Evolutionary conservation across 2,113 vertebrate species (phyloP).

Genomic region (Pipa parva): DNA sequence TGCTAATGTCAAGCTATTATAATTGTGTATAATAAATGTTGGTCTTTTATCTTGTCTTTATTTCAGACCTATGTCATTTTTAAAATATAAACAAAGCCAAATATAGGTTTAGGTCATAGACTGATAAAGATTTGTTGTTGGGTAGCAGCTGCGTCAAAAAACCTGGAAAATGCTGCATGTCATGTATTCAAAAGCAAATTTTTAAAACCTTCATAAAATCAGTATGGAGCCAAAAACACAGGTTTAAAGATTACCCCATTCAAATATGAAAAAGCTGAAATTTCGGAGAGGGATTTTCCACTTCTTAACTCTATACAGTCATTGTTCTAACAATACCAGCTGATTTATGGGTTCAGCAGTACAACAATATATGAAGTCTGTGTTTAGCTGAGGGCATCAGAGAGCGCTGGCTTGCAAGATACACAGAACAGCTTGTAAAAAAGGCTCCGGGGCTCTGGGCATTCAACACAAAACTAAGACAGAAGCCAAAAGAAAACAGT

Average conservation of each 20-base stretch:
- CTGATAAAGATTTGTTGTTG: not conserved
- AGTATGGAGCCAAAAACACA: slow-evolving; percentile 4
- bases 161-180: not conserved
- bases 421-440: too few relatives aligned
- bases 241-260: slow-evolving; percentile 10
- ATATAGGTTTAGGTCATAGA: slow-evolving; percentile 8
- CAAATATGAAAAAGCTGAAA: not conserved
- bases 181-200: slow-evolving; percentile 4
- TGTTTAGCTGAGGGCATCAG: slow-evolving; percentile 5
- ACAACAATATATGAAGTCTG: slow-evolving; percentile 7
- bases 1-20: too few relatives aligned
- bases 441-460: not conserved
- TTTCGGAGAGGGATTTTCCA: slow-evolving; percentile 4
- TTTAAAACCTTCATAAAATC: slow-evolving; percentile 19
- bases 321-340: not conserved
- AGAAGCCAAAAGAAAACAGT: slow-evolving; percentile 25
- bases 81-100: not conserved
- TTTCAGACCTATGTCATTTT: too few relatives aligned
- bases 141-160: slow-evolving; percentile 1
- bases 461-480: not conserved
- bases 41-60: too few relatives aligned
- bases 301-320: not conserved
- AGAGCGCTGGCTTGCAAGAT: not conserved
- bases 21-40: too few relatives aligned
- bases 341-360: slow-evolving; percentile 8